Evolutionary conservation across 2,113 vertebrate species (phyloP).

Genomic region (Vidua macroura): DNA sequence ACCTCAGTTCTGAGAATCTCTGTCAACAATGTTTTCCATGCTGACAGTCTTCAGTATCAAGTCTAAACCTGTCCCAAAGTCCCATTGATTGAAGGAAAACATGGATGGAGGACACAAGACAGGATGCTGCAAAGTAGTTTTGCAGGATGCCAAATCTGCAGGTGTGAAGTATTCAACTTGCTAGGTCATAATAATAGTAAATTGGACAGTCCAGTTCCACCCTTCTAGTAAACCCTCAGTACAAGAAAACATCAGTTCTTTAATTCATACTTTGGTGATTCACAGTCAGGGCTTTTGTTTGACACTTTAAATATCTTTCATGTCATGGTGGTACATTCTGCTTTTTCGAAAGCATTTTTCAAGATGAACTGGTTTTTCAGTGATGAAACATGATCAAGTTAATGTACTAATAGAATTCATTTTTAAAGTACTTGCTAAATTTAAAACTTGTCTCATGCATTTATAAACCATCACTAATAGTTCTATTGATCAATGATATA

Average conservation of each 20-base stretch:
- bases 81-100: background rate
- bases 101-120: background rate
- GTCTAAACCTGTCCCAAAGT: background rate
- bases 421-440: slow-evolving; percentile 31
- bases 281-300: background rate
- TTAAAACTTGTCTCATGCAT: background rate
- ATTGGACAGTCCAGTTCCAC: background rate
- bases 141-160: background rate
- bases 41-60: background rate
- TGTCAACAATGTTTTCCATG: background rate
- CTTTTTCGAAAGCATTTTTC: background rate
- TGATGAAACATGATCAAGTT: slow-evolving; percentile 12
- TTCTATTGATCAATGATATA: slow-evolving; percentile 18
- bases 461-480: slow-evolving; percentile 29
- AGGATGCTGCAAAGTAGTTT: background rate
- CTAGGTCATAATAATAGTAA: background rate
- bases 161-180: background rate
- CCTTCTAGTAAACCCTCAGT: background rate
- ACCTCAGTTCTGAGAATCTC: background rate
- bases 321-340: background rate
- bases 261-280: background rate
- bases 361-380: slow-evolving; percentile 2
- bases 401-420: background rate
- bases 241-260: background rate
- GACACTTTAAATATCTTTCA: background rate